Base-by-base conservation (phyloP, 2,113 vertebrate genomes). In the Seriola rivoliana region DNA sequence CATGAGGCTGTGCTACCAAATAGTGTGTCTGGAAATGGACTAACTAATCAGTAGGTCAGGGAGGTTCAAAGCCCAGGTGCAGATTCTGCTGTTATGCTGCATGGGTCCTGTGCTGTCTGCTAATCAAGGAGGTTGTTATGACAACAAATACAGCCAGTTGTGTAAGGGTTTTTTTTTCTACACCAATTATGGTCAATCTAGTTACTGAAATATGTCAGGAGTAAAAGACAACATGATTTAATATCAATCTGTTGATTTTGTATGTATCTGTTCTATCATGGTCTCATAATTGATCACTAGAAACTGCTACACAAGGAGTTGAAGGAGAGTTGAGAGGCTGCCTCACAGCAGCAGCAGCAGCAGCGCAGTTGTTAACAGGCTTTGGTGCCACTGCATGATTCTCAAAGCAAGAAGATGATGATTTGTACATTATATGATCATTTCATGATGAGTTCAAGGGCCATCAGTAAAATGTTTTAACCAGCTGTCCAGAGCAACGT, bases 1-100 rank as follows among this genome's bases (percentile, higher is more conserved):
- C 84, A 92, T 80, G 91, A 91, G 79, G 73, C 89, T 83, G 84
- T 36, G 82, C 85, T 89, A 88, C 88, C 85, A 91, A 87, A 89
- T 36, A 63, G 71, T 46, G 66, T 60, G 80, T 87, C 92, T 93
- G 91, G 86, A 90, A 93, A 81, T 64, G 68, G 66, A 90, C 62
- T 57, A 52, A 78, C 63, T 91, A 89, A 93, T 92, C 81, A 91
- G 81, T 0, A 0, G 88, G 86, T 91, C 84, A 80, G 55, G 6
- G 55, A 44, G 77, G 89, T 82, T 92, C 86, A 91, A 84, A 85
- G 60, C 71, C 89, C 92, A 89, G 78, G 82, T 89, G 86, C 75
- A 77, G 64, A 69, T 67, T 72, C 36, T 71, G 74, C 67, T 80
- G 71, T 42, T 38, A 58, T 66, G 62, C 73, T 66, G 81, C 62